A percentile compares a stretch with the other conserved stretches of the same genome.
Evolutionary conservation across 2,797 vertebrate genomes (phyloP).

Genomic region (Pristis pectinata): DNA sequence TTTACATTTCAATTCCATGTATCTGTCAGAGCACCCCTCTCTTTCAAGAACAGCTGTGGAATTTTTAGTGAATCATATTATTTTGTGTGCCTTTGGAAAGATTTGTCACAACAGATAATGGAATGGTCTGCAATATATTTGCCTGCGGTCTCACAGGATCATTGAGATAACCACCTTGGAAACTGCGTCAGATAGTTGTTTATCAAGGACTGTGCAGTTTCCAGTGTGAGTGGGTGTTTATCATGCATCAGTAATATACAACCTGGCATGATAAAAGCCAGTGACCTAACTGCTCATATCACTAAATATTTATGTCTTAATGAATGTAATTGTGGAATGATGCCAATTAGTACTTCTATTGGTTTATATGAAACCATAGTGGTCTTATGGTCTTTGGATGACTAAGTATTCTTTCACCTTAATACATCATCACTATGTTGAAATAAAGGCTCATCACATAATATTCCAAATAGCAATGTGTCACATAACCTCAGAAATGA

Average conservation of each 20-base stretch:
- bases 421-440: neutral
- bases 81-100: neutral
- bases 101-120: conserved; percentile 13
- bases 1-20: neutral
- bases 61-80: neutral
- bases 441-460: neutral
- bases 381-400: neutral
- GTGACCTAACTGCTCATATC: neutral
- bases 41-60: neutral
- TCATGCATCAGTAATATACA: conserved; percentile 31
- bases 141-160: neutral
- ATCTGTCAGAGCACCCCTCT: neutral
- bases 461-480: neutral
- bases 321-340: neutral
- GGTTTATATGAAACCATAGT: neutral
- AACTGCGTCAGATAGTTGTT: conserved; percentile 28
- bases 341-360: neutral
- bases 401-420: neutral
- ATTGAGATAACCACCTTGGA: conserved; percentile 13
- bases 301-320: conserved; percentile 34
- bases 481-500: neutral
- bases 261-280: neutral
- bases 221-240: conserved; percentile 32
- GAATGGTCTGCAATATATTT: neutral
- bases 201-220: conserved; percentile 18